Conservation (phyloP, 2,113 vertebrate genomes). For the Aspidoscelis tigris region DNA sequence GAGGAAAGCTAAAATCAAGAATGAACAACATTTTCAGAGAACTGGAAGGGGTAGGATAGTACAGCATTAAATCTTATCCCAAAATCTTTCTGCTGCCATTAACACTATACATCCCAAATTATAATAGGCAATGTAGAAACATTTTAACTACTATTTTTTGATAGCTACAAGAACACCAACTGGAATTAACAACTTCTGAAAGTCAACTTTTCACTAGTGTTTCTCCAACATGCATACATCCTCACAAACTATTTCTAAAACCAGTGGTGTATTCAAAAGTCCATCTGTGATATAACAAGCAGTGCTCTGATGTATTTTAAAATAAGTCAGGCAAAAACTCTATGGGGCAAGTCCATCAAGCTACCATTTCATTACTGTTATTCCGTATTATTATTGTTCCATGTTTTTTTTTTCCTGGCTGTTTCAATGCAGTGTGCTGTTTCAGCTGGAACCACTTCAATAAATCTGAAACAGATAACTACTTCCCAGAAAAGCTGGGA, state of each 20-base stretch:
- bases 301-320: background rate
- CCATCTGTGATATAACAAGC: background rate
- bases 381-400: too few relatives aligned
- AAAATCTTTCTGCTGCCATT: slow-evolving; percentile 15
- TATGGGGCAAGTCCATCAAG: too few relatives aligned
- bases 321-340: background rate
- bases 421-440: background rate
- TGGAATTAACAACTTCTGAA: background rate
- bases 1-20: slow-evolving; percentile 86
- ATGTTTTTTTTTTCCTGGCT: background rate
- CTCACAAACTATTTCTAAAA: background rate
- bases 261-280: background rate
- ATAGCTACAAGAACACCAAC: background rate
- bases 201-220: background rate
- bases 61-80: background rate
- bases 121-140: background rate
- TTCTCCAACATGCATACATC: background rate
- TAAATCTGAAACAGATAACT: slow-evolving; percentile 13
- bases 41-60: background rate
- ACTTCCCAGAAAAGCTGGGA: slow-evolving; percentile 14
- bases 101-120: background rate
- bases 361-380: too few relatives aligned
- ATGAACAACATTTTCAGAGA: slow-evolving; percentile 1
- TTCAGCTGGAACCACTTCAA: background rate
- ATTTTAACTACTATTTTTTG: background rate